phyloP scores from a whole-genome alignment of 2,797 vertebrate species.

The Cephalopachus bancanus region DNA sequence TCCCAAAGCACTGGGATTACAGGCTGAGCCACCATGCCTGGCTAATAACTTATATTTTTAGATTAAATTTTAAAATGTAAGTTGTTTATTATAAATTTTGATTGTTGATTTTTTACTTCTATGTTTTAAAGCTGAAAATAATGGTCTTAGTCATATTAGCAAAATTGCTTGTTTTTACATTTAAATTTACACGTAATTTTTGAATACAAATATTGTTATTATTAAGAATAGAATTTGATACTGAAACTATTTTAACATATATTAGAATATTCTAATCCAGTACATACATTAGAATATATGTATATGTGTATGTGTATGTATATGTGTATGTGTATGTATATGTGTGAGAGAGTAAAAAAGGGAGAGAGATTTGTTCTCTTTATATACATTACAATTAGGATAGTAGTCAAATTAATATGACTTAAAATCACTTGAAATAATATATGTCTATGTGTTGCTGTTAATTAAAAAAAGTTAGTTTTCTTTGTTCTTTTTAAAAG shows the following conservation, averaged over 20 bases:
- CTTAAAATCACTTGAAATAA: conserved; percentile 3
- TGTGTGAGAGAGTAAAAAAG: background rate
- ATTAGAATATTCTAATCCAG: background rate
- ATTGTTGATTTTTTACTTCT: background rate
- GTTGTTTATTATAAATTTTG: background rate
- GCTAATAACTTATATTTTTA: background rate
- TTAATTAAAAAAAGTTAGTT: background rate
- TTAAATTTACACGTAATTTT: background rate
- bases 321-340: background rate
- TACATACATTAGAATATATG: background rate
- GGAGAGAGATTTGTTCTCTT: background rate
- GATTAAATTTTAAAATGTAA: background rate
- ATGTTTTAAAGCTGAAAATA: background rate
- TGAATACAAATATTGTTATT: background rate
- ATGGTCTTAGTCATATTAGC: no score
- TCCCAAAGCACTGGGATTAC: no score
- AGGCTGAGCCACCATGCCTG: no score
- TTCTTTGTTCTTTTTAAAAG: background rate
- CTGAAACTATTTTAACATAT: background rate
- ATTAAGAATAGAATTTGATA: background rate
- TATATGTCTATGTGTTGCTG: background rate
- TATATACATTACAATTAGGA: background rate
- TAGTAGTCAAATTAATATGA: background rate
- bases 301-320: background rate
- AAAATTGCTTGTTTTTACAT: background rate